phyloP scores from a whole-genome alignment of 2,888 invertebrate species.

The Leptinotarsa juncta region DNA sequence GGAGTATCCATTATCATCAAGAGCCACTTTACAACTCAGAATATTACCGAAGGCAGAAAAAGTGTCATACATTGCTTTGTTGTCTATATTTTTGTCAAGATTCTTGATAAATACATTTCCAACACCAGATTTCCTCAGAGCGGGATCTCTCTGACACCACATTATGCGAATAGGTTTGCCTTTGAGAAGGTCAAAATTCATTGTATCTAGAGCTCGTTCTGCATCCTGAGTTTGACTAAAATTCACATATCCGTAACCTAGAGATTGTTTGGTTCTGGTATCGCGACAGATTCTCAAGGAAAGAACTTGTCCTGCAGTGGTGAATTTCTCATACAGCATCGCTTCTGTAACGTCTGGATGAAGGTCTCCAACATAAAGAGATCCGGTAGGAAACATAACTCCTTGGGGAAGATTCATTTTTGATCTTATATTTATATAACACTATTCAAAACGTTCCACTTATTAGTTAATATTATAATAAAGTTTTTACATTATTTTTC shows the following conservation, averaged over 20 bases:
- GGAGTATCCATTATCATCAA: constrained; percentile 92
- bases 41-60: constrained; percentile 99
- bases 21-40: constrained; percentile 96
- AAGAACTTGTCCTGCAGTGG: constrained; percentile 96
- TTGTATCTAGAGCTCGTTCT: constrained; percentile 98
- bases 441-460: constrained; percentile 39
- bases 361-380: constrained; percentile 98
- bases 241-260: constrained; percentile 99
- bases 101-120: constrained; percentile 99
- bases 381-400: constrained; percentile 90
- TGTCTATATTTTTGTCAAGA: constrained; percentile 97
- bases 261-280: constrained; percentile 94
- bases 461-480: constrained; percentile 42
- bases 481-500: constrained; percentile 36
- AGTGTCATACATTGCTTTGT: constrained; percentile 99
- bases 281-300: constrained; percentile 99
- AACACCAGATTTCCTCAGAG: constrained; percentile 96
- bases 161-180: constrained; percentile 98
- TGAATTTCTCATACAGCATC: constrained; percentile 99
- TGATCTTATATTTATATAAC: constrained; percentile 42
- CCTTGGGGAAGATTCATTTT: constrained; percentile 61
- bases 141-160: constrained; percentile 99
- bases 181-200: constrained; percentile 99
- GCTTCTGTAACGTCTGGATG: constrained; percentile 99
- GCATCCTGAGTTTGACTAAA: constrained; percentile 99